phyloP scores from a whole-genome alignment of 2,113 vertebrate species.

The Circaetus gallicus region DNA sequence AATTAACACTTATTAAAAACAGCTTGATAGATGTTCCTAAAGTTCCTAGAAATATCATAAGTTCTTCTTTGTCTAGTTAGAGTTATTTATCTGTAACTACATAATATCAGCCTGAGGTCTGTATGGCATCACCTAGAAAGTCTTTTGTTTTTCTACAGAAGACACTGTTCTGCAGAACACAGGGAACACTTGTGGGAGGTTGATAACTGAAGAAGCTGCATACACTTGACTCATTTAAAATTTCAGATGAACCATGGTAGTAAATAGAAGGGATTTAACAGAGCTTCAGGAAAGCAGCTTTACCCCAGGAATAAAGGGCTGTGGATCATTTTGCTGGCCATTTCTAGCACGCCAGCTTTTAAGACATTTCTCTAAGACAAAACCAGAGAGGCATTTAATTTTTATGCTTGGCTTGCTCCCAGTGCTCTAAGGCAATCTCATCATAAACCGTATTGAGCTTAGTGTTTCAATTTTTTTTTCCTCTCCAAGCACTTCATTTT shows the following conservation, averaged over 20 bases:
- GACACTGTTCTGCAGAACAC: neutral
- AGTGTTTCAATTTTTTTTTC: neutral
- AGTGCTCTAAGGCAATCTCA: neutral
- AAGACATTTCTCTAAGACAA: neutral
- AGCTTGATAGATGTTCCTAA: neutral
- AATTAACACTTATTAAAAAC: neutral
- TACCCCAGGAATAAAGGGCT: neutral
- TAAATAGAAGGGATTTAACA: neutral
- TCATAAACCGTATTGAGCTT: neutral
- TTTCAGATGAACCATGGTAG: neutral
- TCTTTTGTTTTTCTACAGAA: neutral
- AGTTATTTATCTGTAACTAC: neutral
- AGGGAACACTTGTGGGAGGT: neutral
- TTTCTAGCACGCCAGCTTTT: neutral
- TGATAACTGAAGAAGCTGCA: neutral
- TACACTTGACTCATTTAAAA: neutral
- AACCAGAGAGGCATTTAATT: neutral
- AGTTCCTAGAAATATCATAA: neutral
- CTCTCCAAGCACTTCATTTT: neutral
- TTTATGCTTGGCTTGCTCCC: neutral
- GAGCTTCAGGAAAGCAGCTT: neutral
- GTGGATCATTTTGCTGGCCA: neutral
- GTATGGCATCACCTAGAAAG: accelerated
- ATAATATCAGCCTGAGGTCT: neutral
- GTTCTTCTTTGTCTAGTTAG: neutral